Evolutionary conservation across 1,140 invertebrate species (phyloP).

Genomic region (Chlorops oryzae): DNA sequence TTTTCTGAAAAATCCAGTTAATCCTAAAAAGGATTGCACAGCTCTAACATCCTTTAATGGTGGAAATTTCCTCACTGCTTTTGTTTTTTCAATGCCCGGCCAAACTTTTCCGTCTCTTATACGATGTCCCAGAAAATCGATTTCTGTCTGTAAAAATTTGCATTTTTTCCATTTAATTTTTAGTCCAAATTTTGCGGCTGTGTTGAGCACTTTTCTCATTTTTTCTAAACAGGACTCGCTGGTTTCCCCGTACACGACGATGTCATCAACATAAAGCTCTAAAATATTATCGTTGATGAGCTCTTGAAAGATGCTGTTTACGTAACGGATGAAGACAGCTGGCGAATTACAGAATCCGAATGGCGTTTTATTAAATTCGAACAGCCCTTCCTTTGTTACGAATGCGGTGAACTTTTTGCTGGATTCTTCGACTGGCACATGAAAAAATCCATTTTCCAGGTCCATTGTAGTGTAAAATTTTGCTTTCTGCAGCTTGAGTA

Average conservation of each 20-base stretch:
- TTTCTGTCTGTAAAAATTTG: conserved; percentile 22
- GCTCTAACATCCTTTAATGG: too few species aligned
- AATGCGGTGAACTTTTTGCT: conserved; percentile 18
- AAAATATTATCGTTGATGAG: conserved; percentile 13
- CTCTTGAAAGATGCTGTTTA: conserved; percentile 28
- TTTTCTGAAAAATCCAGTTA: too few species aligned
- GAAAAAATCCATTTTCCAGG: conserved; percentile 16
- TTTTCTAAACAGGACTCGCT: conserved; percentile 15
- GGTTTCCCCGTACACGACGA: conserved; percentile 6
- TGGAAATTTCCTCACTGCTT: conserved; percentile 35
- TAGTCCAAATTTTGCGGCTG: conserved; percentile 32
- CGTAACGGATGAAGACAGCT: conserved; percentile 46
- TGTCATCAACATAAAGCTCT: conserved; percentile 17
- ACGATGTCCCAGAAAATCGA: conserved; percentile 38
- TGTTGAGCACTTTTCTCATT: conserved; percentile 22
- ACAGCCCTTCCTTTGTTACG: conserved; percentile 13
- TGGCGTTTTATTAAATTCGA: conserved; percentile 15
- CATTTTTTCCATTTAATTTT: conserved; percentile 45
- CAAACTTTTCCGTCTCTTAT: conserved; percentile 21
- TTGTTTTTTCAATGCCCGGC: conserved; percentile 28
- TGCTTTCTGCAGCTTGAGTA: conserved; percentile 19
- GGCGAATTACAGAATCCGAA: conserved; percentile 29
- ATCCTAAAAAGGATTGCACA: too few species aligned
- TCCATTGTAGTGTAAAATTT: conserved; percentile 23
- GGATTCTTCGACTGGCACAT: conserved; percentile 14